Evolutionary conservation across 2,797 vertebrate genomes (phyloP), one percentile per base, ranked within the genome.

Genomic region (Threskiornis aethiopicus): DNA sequence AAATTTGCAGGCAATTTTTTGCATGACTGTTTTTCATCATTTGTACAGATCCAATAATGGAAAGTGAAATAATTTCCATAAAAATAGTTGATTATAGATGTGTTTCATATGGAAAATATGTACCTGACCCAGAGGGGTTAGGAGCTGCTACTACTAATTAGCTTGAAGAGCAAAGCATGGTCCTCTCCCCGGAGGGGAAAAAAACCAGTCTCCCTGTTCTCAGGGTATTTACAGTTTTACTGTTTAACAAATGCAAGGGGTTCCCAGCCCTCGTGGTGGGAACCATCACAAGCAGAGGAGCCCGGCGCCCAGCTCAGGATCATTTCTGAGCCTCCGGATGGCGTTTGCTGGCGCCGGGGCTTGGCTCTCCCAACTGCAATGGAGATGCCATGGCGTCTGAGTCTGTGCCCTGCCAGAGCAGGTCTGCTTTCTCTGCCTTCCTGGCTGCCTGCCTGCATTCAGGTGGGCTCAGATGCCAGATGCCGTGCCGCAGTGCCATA

Each of bases 61-160:
- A 84, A 96, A 91, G 69, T 79, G 76, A 94, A 93, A 70, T 76
- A 66, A 96, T 89, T 95, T 93, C 85, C 91, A 70, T 85, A 58
- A 91, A 96, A 94, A 89, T 88, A 94, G 90, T 90, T 91, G 69
- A 79, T 88, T 83, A 55, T 86, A 84, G 90, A 86, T 90, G 69
- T 86, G 62, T 97, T 94, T 92, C 93, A 47, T 94, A 82, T 72
- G 89, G 91, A 96, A 96, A 96, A 96, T 84, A 83, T 4, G 8
- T 91, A 91, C 94, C 94, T 96, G 93, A 89, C 95, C 94, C 72
- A 79, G 84, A 79, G 42, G 72, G 96, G 91, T 96, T 95, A 81
- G 93, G 89, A 94, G 95, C 95, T 95, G 94, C 96, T 96, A 72
- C 92, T 93, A 14, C 54, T 76, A 93, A 91, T 94, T 91, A 91